A percentile compares a stretch with the other conserved stretches of the same genome.
Evolutionary conservation across 2,888 invertebrate species (phyloP).

Genomic region (Drosophila demipolita): DNA sequence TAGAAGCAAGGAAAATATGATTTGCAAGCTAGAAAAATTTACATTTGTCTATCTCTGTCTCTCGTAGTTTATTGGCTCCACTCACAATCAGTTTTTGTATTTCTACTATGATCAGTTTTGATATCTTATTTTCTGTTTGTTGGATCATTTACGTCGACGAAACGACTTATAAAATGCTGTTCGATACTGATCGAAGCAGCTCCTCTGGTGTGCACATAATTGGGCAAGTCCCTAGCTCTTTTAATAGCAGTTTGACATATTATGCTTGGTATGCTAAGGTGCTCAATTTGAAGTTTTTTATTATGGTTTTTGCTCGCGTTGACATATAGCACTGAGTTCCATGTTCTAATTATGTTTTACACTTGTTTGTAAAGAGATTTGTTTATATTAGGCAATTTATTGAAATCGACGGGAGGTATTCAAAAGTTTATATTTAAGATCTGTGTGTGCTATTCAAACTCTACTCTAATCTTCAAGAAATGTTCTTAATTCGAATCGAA

Average conservation of each 20-base stretch:
- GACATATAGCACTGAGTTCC: background rate
- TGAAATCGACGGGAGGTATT: slow-evolving; percentile 1
- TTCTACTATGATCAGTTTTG: background rate
- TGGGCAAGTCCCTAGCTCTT: background rate
- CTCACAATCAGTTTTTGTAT: background rate
- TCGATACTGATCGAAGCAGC: background rate
- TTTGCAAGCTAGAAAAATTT: background rate
- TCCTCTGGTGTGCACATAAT: background rate
- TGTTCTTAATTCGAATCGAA: background rate
- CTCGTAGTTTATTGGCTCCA: background rate
- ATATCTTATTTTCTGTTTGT: background rate
- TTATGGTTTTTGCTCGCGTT: background rate
- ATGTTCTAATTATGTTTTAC: background rate
- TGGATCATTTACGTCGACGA: background rate
- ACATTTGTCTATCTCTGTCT: background rate
- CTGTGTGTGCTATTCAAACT: background rate
- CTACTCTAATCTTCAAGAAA: background rate
- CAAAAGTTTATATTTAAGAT: slow-evolving; percentile 4
- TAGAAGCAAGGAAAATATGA: background rate
- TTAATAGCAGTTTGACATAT: background rate
- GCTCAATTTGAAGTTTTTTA: background rate
- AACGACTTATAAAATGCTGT: too few relatives aligned
- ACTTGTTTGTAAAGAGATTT: background rate
- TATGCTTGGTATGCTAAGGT: background rate
- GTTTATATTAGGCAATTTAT: background rate